A percentile compares a stretch with the other conserved stretches of the same genome.
Evolutionary conservation across 2,113 vertebrate species (phyloP).

Genomic region (Cyanistes caeruleus): DNA sequence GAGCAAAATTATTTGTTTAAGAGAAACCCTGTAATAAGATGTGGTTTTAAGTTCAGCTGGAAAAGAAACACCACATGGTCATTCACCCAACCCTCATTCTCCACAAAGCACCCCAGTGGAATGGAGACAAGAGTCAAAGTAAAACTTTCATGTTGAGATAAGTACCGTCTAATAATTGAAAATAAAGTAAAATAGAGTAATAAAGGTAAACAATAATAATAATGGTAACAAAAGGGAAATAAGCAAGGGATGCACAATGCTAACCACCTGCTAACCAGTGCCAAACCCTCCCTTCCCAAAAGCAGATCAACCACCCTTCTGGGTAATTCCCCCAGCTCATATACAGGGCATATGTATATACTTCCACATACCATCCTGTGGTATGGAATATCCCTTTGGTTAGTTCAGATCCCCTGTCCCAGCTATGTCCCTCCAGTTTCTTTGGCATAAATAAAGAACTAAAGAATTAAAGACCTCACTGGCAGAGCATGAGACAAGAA

Average conservation of each 20-base stretch:
- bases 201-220: neutral
- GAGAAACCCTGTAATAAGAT: neutral
- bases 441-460: neutral
- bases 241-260: neutral
- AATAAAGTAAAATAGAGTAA: neutral
- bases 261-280: neutral
- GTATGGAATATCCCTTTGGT: neutral
- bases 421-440: neutral
- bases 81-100: accelerated
- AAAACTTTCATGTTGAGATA: neutral
- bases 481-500: neutral
- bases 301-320: neutral
- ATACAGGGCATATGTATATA: too few relatives aligned
- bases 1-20: neutral
- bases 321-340: neutral
- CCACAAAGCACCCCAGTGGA: neutral
- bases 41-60: neutral
- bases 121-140: neutral
- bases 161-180: neutral
- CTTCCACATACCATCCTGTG: neutral
- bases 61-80: accelerated
- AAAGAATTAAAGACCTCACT: neutral
- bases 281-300: neutral
- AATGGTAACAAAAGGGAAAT: neutral
- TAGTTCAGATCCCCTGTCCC: neutral